phyloP scores from a whole-genome alignment of 2,888 invertebrate genomes.

The Tenthredo scrophulariae region DNA sequence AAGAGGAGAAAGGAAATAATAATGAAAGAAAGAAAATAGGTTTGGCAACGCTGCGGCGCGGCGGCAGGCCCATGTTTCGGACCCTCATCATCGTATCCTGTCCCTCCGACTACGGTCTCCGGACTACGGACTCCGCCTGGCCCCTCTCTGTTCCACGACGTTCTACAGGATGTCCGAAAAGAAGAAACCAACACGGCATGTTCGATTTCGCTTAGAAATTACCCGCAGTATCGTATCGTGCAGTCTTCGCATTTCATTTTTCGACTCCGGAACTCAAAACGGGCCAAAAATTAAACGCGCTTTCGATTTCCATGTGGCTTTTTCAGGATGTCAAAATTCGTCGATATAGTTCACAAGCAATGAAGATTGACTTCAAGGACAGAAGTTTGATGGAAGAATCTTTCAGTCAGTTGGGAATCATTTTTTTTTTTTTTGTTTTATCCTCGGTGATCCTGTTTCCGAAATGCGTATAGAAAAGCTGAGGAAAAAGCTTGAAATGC shows the following conservation, averaged over 20 bases:
- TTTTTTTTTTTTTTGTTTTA: neutral
- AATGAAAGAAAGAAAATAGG: conserved; percentile 54
- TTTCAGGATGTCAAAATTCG: neutral
- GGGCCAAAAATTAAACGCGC: neutral
- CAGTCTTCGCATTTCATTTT: neutral
- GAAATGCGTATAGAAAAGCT: neutral
- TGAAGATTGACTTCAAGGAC: neutral
- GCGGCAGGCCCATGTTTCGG: conserved; percentile 52
- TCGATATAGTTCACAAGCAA: too few relatives aligned
- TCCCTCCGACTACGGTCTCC: conserved; percentile 50
- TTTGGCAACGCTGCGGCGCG: conserved; percentile 55
- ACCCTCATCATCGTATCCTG: conserved; percentile 56
- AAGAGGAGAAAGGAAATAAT: conserved; percentile 8
- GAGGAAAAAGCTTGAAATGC: neutral
- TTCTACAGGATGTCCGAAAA: conserved; percentile 38
- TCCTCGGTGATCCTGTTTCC: neutral
- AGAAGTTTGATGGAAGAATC: neutral
- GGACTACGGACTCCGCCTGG: conserved; percentile 46
- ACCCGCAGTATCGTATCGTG: neutral
- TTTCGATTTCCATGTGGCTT: neutral
- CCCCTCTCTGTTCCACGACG: conserved; percentile 30
- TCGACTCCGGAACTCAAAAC: neutral
- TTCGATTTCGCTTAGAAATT: neutral
- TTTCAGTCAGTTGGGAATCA: neutral
- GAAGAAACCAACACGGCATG: neutral